Evolutionary conservation across 1,140 invertebrate species (phyloP).

Genomic region (Eupristina koningsbergeri): DNA sequence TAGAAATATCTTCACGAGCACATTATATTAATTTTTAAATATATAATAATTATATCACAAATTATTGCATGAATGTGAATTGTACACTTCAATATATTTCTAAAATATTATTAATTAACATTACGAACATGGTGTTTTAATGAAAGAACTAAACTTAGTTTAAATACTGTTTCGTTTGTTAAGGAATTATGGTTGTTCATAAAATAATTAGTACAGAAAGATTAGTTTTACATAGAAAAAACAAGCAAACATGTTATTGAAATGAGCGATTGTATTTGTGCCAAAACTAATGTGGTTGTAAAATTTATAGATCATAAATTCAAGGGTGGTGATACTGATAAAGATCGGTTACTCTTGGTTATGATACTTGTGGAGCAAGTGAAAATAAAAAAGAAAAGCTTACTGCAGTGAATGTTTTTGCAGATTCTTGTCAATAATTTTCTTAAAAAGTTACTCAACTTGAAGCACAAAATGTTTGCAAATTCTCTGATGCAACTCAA

Average conservation of each 20-base stretch:
- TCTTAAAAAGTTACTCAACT: slow-evolving; percentile 72
- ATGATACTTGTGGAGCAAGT: slow-evolving; percentile 78
- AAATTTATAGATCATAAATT: slow-evolving; percentile 58
- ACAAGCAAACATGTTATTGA: slow-evolving; percentile 13
- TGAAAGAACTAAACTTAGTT: no score
- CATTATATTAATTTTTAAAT: no score
- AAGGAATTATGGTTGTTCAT: no score
- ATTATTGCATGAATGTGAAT: no score
- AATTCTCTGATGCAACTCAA: slow-evolving; percentile 66
- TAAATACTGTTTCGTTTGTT: no score
- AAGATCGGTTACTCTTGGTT: slow-evolving; percentile 78
- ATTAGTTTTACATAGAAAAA: no score
- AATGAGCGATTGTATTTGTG: background rate
- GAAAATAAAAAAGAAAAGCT: slow-evolving; percentile 77
- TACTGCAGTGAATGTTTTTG: slow-evolving; percentile 77
- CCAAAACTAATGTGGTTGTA: background rate
- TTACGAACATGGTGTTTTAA: no score
- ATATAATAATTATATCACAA: no score
- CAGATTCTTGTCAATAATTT: slow-evolving; percentile 73
- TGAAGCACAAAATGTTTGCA: slow-evolving; percentile 56
- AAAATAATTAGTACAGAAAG: no score
- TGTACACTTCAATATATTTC: no score
- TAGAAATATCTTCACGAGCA: no score
- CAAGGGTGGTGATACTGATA: slow-evolving; percentile 75
- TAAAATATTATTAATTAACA: no score